phyloP scores from a whole-genome alignment of 2,888 invertebrate genomes.

The Osedax frankpressi region DNA sequence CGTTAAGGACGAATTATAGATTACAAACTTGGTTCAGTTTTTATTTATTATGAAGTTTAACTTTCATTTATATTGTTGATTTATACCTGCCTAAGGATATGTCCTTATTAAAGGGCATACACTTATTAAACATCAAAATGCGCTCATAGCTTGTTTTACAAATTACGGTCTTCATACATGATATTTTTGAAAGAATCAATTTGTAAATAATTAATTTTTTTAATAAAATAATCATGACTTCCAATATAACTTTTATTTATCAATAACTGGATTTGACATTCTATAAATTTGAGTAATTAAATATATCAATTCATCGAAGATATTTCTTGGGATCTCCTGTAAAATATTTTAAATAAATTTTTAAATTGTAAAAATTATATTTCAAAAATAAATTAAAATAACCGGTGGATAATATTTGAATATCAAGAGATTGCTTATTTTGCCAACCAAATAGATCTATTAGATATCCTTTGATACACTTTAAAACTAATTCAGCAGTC shows the following conservation, averaged over 20 bases:
- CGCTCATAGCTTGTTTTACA: background rate
- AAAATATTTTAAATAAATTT: conserved; percentile 8
- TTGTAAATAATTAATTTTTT: background rate
- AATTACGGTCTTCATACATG: background rate
- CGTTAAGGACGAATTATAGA: conserved; percentile 1
- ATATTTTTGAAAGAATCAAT: background rate
- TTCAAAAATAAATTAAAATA: conserved; percentile 24
- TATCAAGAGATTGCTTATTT: conserved; percentile 50
- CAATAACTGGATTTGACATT: conserved; percentile 77
- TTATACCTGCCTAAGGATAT: background rate
- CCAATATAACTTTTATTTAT: background rate
- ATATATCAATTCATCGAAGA: conserved; percentile 66
- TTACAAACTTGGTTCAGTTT: background rate
- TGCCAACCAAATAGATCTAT: conserved; percentile 85
- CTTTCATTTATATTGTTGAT: background rate
- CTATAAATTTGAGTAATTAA: conserved; percentile 86
- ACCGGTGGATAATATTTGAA: conserved; percentile 70
- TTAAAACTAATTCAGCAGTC: conserved; percentile 88
- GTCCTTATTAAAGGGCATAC: background rate
- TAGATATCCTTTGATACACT: conserved; percentile 98
- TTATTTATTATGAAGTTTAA: background rate
- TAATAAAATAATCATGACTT: background rate
- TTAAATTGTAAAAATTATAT: background rate
- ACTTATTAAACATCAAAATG: background rate
- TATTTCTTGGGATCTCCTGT: conserved; percentile 65